A percentile compares a stretch with the other conserved stretches of the same genome.
phyloP scores from a whole-genome alignment of 2,888 invertebrate species.

The Anorthoa munda region DNA sequence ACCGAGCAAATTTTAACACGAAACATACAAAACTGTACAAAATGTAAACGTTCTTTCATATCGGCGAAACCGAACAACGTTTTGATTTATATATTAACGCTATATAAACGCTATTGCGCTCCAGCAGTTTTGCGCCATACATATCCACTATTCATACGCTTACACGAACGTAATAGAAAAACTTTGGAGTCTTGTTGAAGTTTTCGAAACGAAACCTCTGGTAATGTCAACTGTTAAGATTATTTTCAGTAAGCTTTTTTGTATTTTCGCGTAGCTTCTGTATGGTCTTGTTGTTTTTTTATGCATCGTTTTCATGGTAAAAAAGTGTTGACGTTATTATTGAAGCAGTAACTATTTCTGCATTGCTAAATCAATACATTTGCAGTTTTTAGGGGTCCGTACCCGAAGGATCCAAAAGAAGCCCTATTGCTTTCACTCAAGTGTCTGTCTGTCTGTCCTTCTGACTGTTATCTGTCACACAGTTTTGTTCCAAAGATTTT shows the following conservation, averaged over 20 bases:
- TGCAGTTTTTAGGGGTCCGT: background rate
- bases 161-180: conserved; percentile 64
- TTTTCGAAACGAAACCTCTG: conserved; percentile 8
- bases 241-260: background rate
- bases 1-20: conserved; percentile 17
- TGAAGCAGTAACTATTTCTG: background rate
- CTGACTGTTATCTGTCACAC: no score
- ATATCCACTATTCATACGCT: conserved; percentile 73
- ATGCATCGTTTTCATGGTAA: background rate
- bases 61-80: conserved; percentile 50
- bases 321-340: background rate
- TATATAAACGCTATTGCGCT: conserved; percentile 73
- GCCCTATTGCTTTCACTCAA: no score
- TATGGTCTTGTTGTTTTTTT: background rate
- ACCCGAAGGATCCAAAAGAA: no score
- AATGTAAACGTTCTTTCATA: conserved; percentile 56
- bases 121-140: conserved; percentile 69
- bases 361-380: background rate
- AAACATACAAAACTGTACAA: conserved; percentile 39
- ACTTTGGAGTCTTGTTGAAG: conserved; percentile 59
- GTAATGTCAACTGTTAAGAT: conserved; percentile 3
- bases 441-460: no score
- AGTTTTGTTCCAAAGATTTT: no score
- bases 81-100: conserved; percentile 75
- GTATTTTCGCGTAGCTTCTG: background rate